These are phyloP conservation scores for Peromyscus eremicus DNA, from an alignment of 2,797 vertebrate species.

Conservation along the genomic window DNA sequence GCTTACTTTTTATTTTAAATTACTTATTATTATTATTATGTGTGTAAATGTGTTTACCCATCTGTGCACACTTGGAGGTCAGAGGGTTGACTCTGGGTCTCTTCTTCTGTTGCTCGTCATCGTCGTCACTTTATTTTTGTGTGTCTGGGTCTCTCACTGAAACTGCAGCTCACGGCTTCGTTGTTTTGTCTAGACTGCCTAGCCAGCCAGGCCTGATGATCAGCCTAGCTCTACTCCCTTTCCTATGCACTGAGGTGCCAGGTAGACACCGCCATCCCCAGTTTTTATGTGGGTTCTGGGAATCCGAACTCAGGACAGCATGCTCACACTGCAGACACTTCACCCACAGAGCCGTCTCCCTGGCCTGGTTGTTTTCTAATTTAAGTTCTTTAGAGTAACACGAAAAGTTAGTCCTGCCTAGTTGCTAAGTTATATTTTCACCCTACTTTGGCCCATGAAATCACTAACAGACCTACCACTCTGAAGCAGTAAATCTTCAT, in stretches of 20 bases:
- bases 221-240: not conserved
- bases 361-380: not conserved
- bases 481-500: not conserved
- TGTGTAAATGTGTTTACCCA: not conserved
- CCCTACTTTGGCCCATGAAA: not conserved
- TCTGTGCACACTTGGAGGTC: not conserved
- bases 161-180: not conserved
- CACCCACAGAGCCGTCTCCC: not conserved
- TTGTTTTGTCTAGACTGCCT: not conserved
- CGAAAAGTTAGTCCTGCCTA: not conserved
- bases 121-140: not conserved
- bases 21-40: too few species aligned
- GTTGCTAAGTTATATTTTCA: slow-evolving; percentile 8
- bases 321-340: not conserved
- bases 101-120: not conserved
- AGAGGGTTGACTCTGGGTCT: not conserved
- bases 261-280: not conserved
- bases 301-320: not conserved
- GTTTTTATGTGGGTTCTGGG: not conserved
- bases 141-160: not conserved
- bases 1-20: not conserved
- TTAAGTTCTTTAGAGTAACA: not conserved
- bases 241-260: not conserved
- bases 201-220: not conserved
- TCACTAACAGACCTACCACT: not conserved